These are phyloP conservation scores for Eumeta japonica DNA, from an alignment of 1,140 invertebrate genomes.

Conservation along the genomic window DNA sequence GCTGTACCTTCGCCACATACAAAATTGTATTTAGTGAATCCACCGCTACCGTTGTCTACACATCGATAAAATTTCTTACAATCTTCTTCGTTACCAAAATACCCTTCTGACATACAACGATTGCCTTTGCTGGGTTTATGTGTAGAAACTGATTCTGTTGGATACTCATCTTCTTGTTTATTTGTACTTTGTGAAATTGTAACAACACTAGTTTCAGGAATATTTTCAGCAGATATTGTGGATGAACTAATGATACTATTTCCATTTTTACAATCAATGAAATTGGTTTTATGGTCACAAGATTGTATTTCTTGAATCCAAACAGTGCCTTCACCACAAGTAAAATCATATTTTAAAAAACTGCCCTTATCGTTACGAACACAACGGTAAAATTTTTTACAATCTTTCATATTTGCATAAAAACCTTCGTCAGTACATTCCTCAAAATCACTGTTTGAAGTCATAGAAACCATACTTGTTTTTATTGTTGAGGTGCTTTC, in stretches of 20 bases:
- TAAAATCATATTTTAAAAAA: constrained; percentile 59
- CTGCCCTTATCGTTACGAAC: constrained; percentile 44
- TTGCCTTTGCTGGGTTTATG: constrained; percentile 6
- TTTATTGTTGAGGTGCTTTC: too few relatives aligned
- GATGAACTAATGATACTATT: background rate
- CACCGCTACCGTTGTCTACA: constrained; percentile 58
- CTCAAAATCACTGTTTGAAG: too few relatives aligned
- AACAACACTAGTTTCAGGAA: too few relatives aligned
- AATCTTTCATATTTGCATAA: constrained; percentile 58
- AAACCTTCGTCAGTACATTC: constrained; percentile 60
- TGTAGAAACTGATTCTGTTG: constrained; percentile 14
- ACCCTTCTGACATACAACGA: constrained; percentile 51
- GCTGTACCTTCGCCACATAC: constrained; percentile 60
- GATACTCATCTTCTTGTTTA: constrained; percentile 9
- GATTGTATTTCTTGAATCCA: constrained; percentile 68
- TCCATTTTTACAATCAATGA: constrained; percentile 30
- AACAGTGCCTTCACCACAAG: constrained; percentile 66
- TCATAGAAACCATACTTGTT: too few relatives aligned
- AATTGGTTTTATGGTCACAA: constrained; percentile 67
- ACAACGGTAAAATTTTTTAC: constrained; percentile 64
- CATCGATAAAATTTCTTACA: constrained; percentile 62
- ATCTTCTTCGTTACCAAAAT: constrained; percentile 35
- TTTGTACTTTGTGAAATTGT: constrained; percentile 3
- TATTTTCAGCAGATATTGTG: background rate
- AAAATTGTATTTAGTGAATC: constrained; percentile 60